Evolutionary conservation across 30 jellyfish, hydroid and myxozoan species (phyloP).

Genomic region (Pseudorhiza aurosa): DNA sequence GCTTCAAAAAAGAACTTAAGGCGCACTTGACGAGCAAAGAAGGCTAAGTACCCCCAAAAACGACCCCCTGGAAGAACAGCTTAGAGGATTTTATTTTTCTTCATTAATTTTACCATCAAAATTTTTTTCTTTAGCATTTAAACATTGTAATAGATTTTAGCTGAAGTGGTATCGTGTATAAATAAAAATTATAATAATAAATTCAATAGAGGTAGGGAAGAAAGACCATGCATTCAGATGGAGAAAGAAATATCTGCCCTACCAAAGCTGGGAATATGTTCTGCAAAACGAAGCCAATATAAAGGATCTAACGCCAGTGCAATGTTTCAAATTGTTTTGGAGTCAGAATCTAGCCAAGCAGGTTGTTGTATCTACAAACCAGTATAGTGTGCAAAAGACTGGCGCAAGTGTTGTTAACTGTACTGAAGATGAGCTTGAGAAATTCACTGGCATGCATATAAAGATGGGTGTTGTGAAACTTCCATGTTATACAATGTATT

Average conservation of each 20-base stretch:
- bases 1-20: too few species aligned
- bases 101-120: too few species aligned
- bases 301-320: background rate
- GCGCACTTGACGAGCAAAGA: too few species aligned
- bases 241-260: background rate
- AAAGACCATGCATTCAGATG: background rate
- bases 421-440: constrained; percentile 42
- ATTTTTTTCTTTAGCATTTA: too few species aligned
- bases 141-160: too few species aligned
- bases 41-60: too few species aligned
- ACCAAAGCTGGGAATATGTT: too few species aligned
- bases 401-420: constrained; percentile 28
- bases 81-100: too few species aligned
- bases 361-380: constrained; percentile 49
- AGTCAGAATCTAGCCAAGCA: too few species aligned
- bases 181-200: too few species aligned
- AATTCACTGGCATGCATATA: constrained; percentile 61
- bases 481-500: constrained; percentile 57
- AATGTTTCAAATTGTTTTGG: background rate
- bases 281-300: background rate
- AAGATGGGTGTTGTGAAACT: constrained; percentile 64
- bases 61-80: too few species aligned
- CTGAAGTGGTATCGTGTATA: too few species aligned
- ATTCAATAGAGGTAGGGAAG: background rate
- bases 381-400: constrained; percentile 32